Evolutionary conservation across 1,140 invertebrate species (phyloP).

Genomic region (Macrocentrus cingulum): DNA sequence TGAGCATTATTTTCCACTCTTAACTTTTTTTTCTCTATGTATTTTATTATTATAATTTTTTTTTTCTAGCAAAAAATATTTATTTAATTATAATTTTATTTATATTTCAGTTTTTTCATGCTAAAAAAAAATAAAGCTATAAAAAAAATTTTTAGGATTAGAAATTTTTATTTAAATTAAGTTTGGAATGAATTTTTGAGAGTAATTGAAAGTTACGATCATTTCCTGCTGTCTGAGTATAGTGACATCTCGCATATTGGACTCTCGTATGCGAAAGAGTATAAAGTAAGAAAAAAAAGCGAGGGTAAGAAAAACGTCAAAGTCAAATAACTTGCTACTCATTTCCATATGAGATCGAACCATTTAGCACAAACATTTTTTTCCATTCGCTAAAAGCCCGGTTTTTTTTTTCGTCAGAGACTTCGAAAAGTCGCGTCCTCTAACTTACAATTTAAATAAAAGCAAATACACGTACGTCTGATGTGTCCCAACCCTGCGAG

Average conservation of each 20-base stretch:
- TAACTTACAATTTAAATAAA: constrained; percentile 62
- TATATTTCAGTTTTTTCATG: too few relatives aligned
- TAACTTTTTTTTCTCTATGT: too few relatives aligned
- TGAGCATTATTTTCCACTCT: not conserved
- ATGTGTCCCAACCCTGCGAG: constrained; percentile 18
- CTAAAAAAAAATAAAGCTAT: too few relatives aligned
- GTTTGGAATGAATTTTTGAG: too few relatives aligned
- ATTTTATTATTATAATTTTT: too few relatives aligned
- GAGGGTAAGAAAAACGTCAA: constrained; percentile 15
- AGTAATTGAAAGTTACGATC: too few relatives aligned
- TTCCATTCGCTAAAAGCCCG: constrained; percentile 55
- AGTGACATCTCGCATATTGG: constrained; percentile 6
- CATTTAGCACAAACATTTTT: constrained; percentile 59
- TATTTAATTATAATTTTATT: too few relatives aligned
- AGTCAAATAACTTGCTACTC: constrained; percentile 34
- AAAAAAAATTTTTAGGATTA: too few relatives aligned
- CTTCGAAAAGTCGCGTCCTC: constrained; percentile 31
- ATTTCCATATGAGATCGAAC: constrained; percentile 58
- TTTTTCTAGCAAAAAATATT: too few relatives aligned
- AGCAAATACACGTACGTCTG: constrained; percentile 54
- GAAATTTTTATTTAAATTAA: too few relatives aligned
- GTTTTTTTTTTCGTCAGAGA: constrained; percentile 8
- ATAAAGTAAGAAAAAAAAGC: not conserved
- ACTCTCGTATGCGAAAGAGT: not conserved
- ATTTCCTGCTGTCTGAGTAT: not conserved